Evolutionary conservation across 30 jellyfish, hydroid and myxozoan genomes (phyloP), one percentile per base, ranked within the genome.

Genomic region (Aurelia aurita): DNA sequence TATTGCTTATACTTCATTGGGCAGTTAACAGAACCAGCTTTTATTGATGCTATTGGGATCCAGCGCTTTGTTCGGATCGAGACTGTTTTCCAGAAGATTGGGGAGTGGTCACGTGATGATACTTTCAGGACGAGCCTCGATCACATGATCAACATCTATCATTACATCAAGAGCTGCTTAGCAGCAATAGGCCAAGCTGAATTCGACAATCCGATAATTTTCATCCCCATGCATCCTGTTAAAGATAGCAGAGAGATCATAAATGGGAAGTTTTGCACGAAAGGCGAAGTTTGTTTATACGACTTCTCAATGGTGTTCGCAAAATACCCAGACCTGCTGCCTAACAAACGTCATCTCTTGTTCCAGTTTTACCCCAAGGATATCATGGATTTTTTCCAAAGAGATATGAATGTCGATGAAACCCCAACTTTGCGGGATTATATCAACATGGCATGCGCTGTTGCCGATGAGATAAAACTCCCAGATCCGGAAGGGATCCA

Each of bases 361-460:
- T 47, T 23, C 22, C 82, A 86, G 54, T 77, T 8, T 72, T 91
- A 84, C 82, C 94, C 93, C 13, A 72, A 84, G 8, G 93, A 91
- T 39, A 60, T 84, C 75, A 60, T 49, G 7, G 82, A 84, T 22
- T 91, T 91, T 75, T 91, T 91, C 65, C 80, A 53, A 23, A n/a
- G 5, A 7, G 53, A 27, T 35, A 43, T 91, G 79, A 80, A 74
- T 13, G 80, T 91, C 6, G 90, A 79, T 72, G 46, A 22, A 31
- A 82, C 80, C 12, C 98, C 98, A 5, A 84, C 89, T 15, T 49
- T 82, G 45, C 79, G 89, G 3, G 98, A 91, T 34, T 91, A 91
- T 58, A 26, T 91, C 63, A 77, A 70, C 57, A 69, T 85, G 70
- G 90, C 90, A 44, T 55, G 85, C 18, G 79, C 79, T 7, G 58